Evolutionary conservation across 2,888 invertebrate genomes (phyloP).

Genomic region (Eutolmus rufibarbis): DNA sequence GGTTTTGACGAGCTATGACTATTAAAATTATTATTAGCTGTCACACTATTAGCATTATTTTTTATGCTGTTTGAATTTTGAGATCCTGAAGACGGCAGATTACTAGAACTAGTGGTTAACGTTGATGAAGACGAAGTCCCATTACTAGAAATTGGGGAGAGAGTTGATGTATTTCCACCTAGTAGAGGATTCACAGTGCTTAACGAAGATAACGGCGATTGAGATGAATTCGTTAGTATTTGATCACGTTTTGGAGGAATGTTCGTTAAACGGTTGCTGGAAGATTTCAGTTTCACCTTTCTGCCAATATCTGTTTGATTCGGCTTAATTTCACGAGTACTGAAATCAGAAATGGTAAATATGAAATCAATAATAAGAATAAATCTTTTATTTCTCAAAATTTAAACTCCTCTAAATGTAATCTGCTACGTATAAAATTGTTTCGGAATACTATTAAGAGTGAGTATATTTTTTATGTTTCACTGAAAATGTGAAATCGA

Average conservation of each 20-base stretch:
- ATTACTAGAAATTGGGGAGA: constrained; percentile 39
- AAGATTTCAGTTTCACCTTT: constrained; percentile 79
- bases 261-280: constrained; percentile 52
- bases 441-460: too few relatives aligned
- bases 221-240: constrained; percentile 38
- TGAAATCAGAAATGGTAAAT: constrained; percentile 62
- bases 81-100: constrained; percentile 8
- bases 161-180: constrained; percentile 31
- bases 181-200: background rate
- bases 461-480: too few relatives aligned
- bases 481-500: too few relatives aligned
- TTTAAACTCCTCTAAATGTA: background rate
- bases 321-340: constrained; percentile 92
- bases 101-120: background rate
- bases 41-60: background rate
- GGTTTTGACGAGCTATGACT: constrained; percentile 31
- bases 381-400: background rate
- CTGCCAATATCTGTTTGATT: constrained; percentile 89
- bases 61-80: constrained; percentile 25
- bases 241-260: constrained; percentile 58
- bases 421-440: background rate
- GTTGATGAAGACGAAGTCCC: background rate
- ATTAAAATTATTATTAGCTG: constrained; percentile 28
- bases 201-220: constrained; percentile 25
- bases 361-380: background rate